Base-by-base conservation (phyloP, 2,888 invertebrate species). In the Eilema caniola region DNA sequence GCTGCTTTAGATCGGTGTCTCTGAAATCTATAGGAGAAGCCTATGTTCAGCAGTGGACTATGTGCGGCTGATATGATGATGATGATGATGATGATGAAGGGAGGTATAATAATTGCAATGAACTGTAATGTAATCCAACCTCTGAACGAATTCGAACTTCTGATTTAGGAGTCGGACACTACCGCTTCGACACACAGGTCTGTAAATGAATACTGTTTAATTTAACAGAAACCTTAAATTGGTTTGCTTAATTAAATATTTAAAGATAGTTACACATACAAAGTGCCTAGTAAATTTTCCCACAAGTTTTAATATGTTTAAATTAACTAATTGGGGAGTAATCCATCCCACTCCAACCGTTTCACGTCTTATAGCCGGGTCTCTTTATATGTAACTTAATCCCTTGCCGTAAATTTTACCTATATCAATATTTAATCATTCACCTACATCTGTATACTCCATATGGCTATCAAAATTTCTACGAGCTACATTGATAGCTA, bases 281-380 rank as follows among this genome's bases (percentile, higher is more conserved):
- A 72, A 73, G 79, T 76, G 60, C 67, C 79, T 20, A 71, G 65
- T 81, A 76, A 78, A 81, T 81, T 81, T 70, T 63, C 62, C 41
- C 71, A 72, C 74, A 74, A 71, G 79, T 71, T 76, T 69, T 71
- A 66, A 71, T 64, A 78, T 75, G 66, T 41, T 59, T 71, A 64
- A 67, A 66, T 69, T 56, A 80, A 81, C 76, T 76, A 80, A 80
- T 81, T 79, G 81, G 76, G 79, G 76, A 76, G 71, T 79, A 80
- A 80, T 79, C 79, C 72, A 81, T 80, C 70, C 74, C 68, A 14
- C 68, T 76, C 68, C 66, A 37, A 33, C 68, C 70, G 60, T 69
- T 76, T 71, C 76, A 69, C 70, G 73, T 79, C 76, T 74, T 76
- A 80, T 76, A 69, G 53, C 62, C 62, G 72, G 79, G 76, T 79